Evolutionary conservation across 2,888 invertebrate genomes (phyloP).

Genomic region (Lissocephala sabroskyi): DNA sequence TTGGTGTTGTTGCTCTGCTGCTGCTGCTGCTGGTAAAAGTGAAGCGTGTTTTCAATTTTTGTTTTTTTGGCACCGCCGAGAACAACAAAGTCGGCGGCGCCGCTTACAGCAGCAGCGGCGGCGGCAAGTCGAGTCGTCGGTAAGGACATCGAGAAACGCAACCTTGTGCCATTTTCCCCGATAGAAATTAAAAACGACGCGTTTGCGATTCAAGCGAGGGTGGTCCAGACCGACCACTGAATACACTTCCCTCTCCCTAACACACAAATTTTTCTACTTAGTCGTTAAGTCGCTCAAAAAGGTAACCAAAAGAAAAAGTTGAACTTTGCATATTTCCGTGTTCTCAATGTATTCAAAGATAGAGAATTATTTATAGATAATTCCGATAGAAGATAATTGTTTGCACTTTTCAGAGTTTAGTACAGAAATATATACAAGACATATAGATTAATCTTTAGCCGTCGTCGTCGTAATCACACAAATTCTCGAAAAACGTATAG

Average conservation of each 20-base stretch:
- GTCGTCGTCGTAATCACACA: no score
- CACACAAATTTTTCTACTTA: no score
- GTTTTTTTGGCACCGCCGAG: constrained; percentile 18
- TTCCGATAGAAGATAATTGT: no score
- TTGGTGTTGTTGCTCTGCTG: constrained; percentile 5
- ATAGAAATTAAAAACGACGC: neutral
- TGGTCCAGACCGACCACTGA: no score
- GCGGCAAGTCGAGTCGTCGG: neutral
- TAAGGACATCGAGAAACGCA: constrained; percentile 13
- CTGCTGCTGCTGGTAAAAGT: constrained; percentile 23
- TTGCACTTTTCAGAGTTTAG: constrained; percentile 57
- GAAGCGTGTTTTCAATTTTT: constrained; percentile 40
- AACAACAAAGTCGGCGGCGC: constrained; percentile 18
- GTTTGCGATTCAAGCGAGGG: no score
- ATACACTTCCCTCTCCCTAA: no score
- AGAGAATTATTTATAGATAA: no score
- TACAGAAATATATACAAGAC: constrained; percentile 1
- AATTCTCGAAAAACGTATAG: neutral
- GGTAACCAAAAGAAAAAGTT: no score
- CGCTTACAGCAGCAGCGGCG: neutral
- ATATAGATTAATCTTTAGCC: no score
- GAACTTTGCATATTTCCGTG: no score
- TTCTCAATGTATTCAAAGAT: no score
- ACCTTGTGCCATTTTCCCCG: neutral
- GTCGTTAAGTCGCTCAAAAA: no score